Evolutionary conservation across 2,888 invertebrate species (phyloP), one percentile per base, ranked within the genome.

Genomic region (Seira sanloemensis): DNA sequence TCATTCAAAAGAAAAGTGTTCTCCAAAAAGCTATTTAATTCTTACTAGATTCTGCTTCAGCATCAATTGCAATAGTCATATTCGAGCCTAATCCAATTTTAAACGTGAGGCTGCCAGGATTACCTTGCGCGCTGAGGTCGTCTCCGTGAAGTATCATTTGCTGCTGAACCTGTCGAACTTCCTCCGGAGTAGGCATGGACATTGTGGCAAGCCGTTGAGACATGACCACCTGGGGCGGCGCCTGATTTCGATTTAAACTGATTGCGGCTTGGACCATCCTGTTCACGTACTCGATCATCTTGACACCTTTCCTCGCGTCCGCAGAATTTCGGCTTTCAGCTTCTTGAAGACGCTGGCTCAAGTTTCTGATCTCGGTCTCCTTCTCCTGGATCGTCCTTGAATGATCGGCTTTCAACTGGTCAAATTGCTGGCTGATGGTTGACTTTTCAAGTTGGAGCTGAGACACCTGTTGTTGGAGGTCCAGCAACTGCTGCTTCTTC

Each of bases 401-500:
- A 16, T 12, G 12, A 19, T 18, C 12, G 23, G 65, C 23, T 18
- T 65, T 27, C n/a, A 12, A 16, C 16, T n/a, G 12, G 1, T 66
- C 67, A 5, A 26, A 5, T 21, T 62, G n/a, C 26, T 1, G 26
- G 54, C 4, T 12, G 16, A 67, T 24, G 18, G 4, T 5, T 5
- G 46, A n/a, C 21, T 46, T 23, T 62, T 76, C 54, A 0, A 18
- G 25, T 71, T 76, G 66, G 26, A 21, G 1, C n/a, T 16, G 1
- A 65, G 12, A 2, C 9, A 62, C 24, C n/a, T 50, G n/a, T 23
- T 65, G 16, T 27, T 84, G 73, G 46, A 87, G 50, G 9, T 46
- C 65, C n/a, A 71, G 18, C 19, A 85, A 19, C 58, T 87, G 86
- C 21, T 68, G 19, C 78, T 89, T 89, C 86, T 89, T 88, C 66